Evolutionary conservation across 2,113 vertebrate genomes (phyloP).

Genomic region (Progne subis): DNA sequence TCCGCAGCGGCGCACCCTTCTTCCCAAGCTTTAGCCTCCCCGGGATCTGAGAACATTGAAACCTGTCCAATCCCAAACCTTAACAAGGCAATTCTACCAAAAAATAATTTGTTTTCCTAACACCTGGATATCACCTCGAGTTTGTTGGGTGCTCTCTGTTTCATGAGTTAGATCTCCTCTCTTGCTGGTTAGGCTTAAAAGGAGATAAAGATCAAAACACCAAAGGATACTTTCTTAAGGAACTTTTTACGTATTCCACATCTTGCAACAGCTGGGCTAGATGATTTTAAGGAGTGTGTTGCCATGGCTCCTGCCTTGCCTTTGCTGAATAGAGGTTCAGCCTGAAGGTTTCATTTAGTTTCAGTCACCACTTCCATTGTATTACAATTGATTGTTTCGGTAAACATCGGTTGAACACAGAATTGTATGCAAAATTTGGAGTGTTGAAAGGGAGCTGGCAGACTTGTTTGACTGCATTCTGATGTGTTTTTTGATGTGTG

Average conservation of each 20-base stretch:
- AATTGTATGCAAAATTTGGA: background rate
- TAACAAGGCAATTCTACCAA: background rate
- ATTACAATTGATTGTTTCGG: background rate
- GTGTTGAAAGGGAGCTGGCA: background rate
- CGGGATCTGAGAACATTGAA: rapidly evolving
- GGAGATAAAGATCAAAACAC: background rate
- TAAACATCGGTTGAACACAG: background rate
- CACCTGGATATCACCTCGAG: no score
- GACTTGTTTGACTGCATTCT: conserved; percentile 6
- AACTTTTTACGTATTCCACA: background rate
- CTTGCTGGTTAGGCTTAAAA: background rate
- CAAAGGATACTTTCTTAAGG: background rate
- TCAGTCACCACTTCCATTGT: background rate
- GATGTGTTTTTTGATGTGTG: background rate
- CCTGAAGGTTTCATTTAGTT: background rate
- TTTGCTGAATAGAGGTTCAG: background rate
- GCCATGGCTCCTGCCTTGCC: background rate
- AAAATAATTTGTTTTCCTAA: background rate
- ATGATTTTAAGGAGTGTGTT: background rate
- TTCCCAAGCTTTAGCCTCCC: background rate
- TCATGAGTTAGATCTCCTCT: background rate
- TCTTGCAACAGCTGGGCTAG: background rate
- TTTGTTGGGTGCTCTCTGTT: background rate
- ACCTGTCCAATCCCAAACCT: background rate
- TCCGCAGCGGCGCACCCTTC: background rate